Evolutionary conservation across 2,113 vertebrate genomes (phyloP).

Genomic region (Lophochroa leadbeateri): DNA sequence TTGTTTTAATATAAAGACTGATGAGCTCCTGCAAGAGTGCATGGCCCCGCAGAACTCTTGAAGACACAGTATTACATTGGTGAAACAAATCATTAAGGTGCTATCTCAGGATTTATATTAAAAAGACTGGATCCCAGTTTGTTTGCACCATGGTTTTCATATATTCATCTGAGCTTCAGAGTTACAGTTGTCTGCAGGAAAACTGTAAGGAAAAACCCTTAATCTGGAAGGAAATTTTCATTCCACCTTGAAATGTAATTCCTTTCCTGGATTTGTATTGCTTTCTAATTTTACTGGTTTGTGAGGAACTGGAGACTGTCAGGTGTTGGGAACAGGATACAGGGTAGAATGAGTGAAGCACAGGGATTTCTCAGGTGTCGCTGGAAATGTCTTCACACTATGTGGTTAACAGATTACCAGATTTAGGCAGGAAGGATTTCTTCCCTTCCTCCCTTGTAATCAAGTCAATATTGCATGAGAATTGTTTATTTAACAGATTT

Average conservation of each 20-base stretch:
- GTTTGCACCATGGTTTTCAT: not conserved
- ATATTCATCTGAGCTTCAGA: not conserved
- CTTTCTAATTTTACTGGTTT: not conserved
- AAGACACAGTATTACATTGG: not conserved
- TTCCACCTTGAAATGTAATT: not conserved
- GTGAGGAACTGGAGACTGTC: not conserved
- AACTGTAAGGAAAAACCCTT: not conserved
- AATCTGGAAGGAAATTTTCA: not conserved
- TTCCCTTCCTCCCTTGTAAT: not conserved
- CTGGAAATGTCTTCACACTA: not conserved
- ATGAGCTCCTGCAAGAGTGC: not conserved
- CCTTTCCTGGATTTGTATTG: not conserved
- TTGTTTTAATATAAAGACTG: not conserved
- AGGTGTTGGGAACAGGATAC: constrained; percentile 13
- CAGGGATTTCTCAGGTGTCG: not conserved
- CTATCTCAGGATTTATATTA: not conserved
- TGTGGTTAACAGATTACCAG: not conserved
- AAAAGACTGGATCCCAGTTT: not conserved
- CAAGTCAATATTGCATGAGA: not conserved
- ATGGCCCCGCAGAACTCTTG: not conserved
- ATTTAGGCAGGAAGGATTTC: constrained; percentile 5
- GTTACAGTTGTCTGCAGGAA: not conserved
- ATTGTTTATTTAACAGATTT: not conserved
- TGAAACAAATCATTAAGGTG: not conserved
- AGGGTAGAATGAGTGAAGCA: not conserved